Conservation (phyloP, 2,797 vertebrate species). For the Onychomys arenicola region DNA sequence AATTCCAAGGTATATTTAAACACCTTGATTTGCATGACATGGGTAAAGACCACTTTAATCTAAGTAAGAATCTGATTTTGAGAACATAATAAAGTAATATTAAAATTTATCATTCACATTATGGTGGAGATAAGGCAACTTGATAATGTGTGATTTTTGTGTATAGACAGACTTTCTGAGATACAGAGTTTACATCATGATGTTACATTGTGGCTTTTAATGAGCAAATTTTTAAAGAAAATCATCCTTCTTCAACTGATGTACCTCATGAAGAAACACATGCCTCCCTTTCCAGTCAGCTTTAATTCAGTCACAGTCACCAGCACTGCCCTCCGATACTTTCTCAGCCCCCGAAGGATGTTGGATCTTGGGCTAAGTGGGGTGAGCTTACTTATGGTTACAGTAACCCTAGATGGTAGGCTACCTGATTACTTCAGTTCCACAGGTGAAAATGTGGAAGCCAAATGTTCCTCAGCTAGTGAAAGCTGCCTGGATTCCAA, state of each 20-base stretch:
- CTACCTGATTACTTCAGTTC: slow-evolving; percentile 18
- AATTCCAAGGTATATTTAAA: slow-evolving; percentile 25
- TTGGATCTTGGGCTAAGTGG: not conserved
- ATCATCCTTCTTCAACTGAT: slow-evolving; percentile 24
- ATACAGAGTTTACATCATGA: not conserved
- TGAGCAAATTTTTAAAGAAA: slow-evolving; percentile 29
- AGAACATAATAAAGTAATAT: slow-evolving; percentile 47
- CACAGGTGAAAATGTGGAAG: not conserved
- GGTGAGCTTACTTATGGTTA: not conserved
- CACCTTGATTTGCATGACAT: slow-evolving; percentile 43
- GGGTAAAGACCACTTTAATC: slow-evolving; percentile 19
- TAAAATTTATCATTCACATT: slow-evolving; percentile 51
- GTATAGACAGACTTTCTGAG: not conserved
- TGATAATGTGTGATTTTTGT: not conserved
- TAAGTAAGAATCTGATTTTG: slow-evolving; percentile 53
- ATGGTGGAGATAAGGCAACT: not conserved
- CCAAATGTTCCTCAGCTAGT: not conserved
- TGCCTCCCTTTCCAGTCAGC: not conserved
- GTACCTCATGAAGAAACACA: not conserved
- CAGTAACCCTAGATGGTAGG: not conserved
- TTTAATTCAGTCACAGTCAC: not conserved
- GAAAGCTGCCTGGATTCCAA: slow-evolving; percentile 35
- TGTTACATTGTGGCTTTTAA: not conserved
- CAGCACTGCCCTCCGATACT: not conserved
- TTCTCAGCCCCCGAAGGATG: not conserved